These are phyloP conservation scores for Malurus leucopterus DNA, from an alignment of 2,797 vertebrate genomes.

Conservation along the genomic window DNA sequence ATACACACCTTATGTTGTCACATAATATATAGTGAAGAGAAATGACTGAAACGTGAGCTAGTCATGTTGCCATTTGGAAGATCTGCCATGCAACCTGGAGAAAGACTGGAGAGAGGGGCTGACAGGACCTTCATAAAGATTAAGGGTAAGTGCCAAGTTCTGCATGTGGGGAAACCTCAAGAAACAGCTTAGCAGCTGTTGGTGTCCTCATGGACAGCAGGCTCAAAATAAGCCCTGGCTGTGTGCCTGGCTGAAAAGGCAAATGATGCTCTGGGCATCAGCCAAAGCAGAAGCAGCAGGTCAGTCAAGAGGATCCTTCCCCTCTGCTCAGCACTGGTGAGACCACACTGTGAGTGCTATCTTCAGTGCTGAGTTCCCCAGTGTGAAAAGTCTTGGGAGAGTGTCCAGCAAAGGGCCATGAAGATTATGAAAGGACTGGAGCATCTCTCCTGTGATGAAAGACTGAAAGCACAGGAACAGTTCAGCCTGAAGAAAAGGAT, in stretches of 20 bases:
- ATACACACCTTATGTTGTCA: background rate
- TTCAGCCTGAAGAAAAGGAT: background rate
- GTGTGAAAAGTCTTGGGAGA: background rate
- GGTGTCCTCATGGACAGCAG: no score
- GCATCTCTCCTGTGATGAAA: background rate
- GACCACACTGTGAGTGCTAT: background rate
- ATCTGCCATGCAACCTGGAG: background rate
- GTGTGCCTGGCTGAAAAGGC: background rate
- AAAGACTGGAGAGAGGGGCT: background rate
- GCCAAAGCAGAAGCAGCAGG: background rate
- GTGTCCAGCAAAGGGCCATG: accelerated
- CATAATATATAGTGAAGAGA: background rate
- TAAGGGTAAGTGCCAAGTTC: background rate
- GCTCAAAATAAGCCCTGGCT: accelerated
- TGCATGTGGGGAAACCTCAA: background rate
- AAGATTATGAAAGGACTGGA: background rate
- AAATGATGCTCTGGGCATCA: background rate
- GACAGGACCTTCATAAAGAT: background rate
- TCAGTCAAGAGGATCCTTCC: background rate
- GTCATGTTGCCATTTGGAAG: background rate
- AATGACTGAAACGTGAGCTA: background rate
- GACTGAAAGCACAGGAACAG: background rate
- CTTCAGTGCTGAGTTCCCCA: background rate
- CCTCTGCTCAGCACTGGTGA: background rate
- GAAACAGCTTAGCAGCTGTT: background rate